Base-by-base conservation (phyloP, 2,888 invertebrate species). In the Odontomyia ornata region DNA sequence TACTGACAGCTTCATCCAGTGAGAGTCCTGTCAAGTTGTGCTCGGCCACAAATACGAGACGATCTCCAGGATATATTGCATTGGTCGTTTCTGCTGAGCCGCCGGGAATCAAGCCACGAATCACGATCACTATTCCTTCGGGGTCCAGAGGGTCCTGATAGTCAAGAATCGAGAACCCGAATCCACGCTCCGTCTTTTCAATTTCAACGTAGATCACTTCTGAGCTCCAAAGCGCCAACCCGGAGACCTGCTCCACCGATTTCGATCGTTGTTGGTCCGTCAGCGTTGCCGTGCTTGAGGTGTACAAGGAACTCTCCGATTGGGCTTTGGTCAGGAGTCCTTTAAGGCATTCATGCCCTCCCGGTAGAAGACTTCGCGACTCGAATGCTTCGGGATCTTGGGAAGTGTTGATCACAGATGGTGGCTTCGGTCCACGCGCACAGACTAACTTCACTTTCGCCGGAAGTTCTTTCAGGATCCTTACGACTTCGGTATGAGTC, bases 91-190 rank as follows among this genome's bases (percentile, higher is more conserved):
- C 97, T 18, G 99, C 99, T n/a, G 96, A 95, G 46, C 99, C 99
- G 77, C 98, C 97, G 43, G 99, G 98, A 76, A 99, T 99, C 81
- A 99, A 90, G 84, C 98, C 98, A 82, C 98, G 91, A 82, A 99
- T 96, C 80, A 99, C 98, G 87, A 99, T 98, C 81, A 98, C 97
- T 81, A 97, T 97, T 83, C 97, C 95, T 83, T 93, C 93, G 77
- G 96, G 92, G 88, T 99, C 98, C 84, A 97, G 89, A 56, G 99
- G 99, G 88, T 99, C 99, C 91, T 97, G 97, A 88, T 97, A 97
- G 88, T 97, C 99, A 80, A 99, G 90, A 84, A 99, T 97, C 81
- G 98, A 98, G 89, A 99, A 99, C 80, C 99, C 99, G 79, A 99
- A 92, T 73, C 99, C 99, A 83, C 95, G 92, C 84, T 98, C 97